Evolutionary conservation across 2,113 vertebrate species (phyloP).

Genomic region (Butorides virescens): DNA sequence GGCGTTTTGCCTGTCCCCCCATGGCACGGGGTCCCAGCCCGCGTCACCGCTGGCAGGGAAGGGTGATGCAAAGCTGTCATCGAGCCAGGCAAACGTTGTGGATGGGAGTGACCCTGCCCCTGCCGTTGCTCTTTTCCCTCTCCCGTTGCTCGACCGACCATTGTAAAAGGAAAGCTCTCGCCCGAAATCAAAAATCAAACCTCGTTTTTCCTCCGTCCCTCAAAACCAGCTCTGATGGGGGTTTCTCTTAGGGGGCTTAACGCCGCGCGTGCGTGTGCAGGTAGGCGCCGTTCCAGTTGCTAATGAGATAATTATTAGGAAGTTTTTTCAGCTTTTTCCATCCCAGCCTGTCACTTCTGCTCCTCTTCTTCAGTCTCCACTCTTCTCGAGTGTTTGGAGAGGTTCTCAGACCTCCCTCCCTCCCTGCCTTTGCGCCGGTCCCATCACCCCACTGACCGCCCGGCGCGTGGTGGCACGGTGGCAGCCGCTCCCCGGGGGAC

Average conservation of each 20-base stretch:
- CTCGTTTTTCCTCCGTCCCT: neutral
- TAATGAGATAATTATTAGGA: neutral
- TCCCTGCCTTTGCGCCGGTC: neutral
- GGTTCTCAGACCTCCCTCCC: neutral
- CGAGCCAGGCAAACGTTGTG: accelerated
- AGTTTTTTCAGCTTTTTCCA: neutral
- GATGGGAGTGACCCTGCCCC: accelerated
- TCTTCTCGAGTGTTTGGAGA: neutral
- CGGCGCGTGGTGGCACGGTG: accelerated
- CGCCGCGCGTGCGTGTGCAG: neutral
- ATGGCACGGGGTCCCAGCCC: neutral
- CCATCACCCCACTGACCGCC: neutral
- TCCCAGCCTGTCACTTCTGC: neutral
- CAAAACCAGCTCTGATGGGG: neutral
- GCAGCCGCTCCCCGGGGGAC: neutral
- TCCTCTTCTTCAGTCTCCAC: neutral
- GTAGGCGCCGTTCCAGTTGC: neutral
- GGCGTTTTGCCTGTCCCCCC: neutral
- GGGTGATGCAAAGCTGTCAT: neutral
- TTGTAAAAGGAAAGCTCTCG: neutral
- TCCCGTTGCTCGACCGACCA: neutral
- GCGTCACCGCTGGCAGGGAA: neutral
- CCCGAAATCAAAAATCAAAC: neutral
- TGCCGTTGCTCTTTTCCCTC: neutral
- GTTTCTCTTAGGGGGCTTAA: neutral